These are phyloP conservation scores for Lerema accius DNA, from an alignment of 1,140 invertebrate genomes.

Conservation along the genomic window DNA sequence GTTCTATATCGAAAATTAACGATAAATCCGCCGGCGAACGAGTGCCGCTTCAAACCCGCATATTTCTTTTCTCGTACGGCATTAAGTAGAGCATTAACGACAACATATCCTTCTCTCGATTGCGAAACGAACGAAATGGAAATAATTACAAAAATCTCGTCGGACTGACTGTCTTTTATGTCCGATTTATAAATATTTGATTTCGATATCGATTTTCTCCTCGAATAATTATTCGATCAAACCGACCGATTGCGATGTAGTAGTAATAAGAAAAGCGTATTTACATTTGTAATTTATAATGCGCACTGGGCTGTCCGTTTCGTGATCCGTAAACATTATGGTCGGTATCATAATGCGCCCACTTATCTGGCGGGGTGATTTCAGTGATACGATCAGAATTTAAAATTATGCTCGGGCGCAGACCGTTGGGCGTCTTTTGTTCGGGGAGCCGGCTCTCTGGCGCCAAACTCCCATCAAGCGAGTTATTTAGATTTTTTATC, in stretches of 20 bases:
- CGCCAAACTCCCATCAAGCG: conserved; percentile 48
- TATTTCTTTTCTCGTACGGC: conserved; percentile 48
- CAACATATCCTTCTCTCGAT: conserved; percentile 18
- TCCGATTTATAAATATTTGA: conserved; percentile 4
- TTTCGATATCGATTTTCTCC: not conserved
- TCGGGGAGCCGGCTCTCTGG: conserved; percentile 47
- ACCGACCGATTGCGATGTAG: not conserved
- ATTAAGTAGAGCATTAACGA: conserved; percentile 28
- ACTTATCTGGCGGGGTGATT: conserved; percentile 30
- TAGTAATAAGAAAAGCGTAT: conserved; percentile 4
- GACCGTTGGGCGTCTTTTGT: conserved; percentile 62
- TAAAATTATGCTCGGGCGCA: conserved; percentile 44
- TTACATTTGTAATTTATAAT: conserved; percentile 10
- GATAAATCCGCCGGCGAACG: conserved; percentile 60
- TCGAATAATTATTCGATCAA: not conserved
- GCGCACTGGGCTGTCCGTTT: conserved; percentile 2
- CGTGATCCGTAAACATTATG: conserved; percentile 24
- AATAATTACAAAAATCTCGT: not conserved
- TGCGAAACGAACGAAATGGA: conserved; percentile 3
- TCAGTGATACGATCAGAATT: conserved; percentile 39
- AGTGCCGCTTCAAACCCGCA: conserved; percentile 44
- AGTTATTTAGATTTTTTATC: conserved; percentile 48
- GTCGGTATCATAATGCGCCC: conserved; percentile 20
- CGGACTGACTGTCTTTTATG: not conserved
- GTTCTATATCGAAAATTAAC: conserved; percentile 75